Evolutionary conservation across 2,888 invertebrate species (phyloP), one percentile per base, ranked within the genome.

Genomic region (Chrysomela aeneicollis): DNA sequence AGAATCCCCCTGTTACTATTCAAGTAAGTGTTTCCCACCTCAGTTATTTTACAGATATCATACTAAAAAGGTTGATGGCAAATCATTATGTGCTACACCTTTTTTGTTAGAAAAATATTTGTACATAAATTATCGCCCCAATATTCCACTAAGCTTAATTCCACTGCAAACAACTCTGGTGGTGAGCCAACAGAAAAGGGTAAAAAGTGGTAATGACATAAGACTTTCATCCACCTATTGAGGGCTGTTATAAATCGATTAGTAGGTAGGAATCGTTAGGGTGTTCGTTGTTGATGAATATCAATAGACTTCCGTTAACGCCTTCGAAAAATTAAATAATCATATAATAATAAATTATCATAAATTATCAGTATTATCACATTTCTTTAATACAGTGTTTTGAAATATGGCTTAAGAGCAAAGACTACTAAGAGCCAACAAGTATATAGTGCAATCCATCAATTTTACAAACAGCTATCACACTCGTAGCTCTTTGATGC

Each of bases 111-210:
- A 59, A 52, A 60, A 67, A 67, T 67, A 64, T 67, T 67, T 67
- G 57, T 51, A 59, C 52, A 52, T 50, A 61, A 61, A 63, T 58
- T 53, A 61, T 42, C 57, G 51, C 42, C 46, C 30, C 19, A 42
- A 57, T 58, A 50, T 58, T 47, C 61, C 59, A 53, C 64, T 60
- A 49, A 63, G 61, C 26, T 66, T 66, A 67, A 70, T 62, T 67
- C 68, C 63, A 66, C 46, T 57, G 62, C 68, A 71, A 71, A 71
- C 71, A 71, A 68, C 68, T 71, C 69, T 67, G 53, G 58, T 50
- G 65, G 61, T 62, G 66, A 62, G 65, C 61, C 69, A 71, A 71
- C 68, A 69, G 57, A 69, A 66, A 68, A 65, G 68, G 69, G 68
- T 63, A 49, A 62, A 62, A 62, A 51, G 58, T 62, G 26, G 52